These are phyloP conservation scores for Scarus forsteni DNA, from an alignment of 2,797 vertebrate genomes.

Conservation along the genomic window DNA sequence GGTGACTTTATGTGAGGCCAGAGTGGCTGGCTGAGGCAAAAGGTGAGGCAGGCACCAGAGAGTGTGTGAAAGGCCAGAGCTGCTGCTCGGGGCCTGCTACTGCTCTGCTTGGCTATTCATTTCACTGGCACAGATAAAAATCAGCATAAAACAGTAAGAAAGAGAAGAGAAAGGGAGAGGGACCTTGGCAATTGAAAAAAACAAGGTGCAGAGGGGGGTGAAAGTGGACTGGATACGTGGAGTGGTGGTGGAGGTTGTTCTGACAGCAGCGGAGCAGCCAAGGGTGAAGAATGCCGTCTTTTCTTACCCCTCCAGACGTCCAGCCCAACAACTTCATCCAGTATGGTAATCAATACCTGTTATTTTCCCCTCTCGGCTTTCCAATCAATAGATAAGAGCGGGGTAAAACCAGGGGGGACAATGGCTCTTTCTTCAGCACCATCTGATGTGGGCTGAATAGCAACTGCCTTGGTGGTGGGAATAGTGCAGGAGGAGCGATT, in stretches of 20 bases:
- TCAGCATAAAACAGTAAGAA: constrained; percentile 67
- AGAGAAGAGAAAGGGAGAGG: constrained; percentile 14
- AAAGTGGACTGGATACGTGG: constrained; percentile 52
- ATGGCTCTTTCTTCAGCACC: constrained; percentile 81
- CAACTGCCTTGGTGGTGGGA: constrained; percentile 76
- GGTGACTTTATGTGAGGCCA: constrained; percentile 51
- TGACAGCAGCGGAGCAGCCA: constrained; percentile 75
- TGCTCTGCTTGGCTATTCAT: constrained; percentile 71
- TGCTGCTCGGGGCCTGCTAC: constrained; percentile 65
- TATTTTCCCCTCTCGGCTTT: constrained; percentile 78
- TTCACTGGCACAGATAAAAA: constrained; percentile 83
- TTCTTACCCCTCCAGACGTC: constrained; percentile 77
- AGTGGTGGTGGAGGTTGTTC: constrained; percentile 60
- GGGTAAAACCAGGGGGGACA: constrained; percentile 72
- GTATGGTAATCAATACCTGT: constrained; percentile 80
- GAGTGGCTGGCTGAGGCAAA: constrained; percentile 47
- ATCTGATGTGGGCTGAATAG: constrained; percentile 82
- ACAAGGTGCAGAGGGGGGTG: constrained; percentile 45
- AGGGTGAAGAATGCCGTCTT: constrained; percentile 74
- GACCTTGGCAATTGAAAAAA: constrained; percentile 65
- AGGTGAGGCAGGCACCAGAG: constrained; percentile 62
- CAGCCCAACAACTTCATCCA: constrained; percentile 70
- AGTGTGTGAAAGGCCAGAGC: constrained; percentile 78
- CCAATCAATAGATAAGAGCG: constrained; percentile 85
- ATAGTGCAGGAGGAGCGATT: constrained; percentile 77